A percentile compares a stretch with the other conserved stretches of the same genome.
Evolutionary conservation across 2,797 vertebrate genomes (phyloP).

Genomic region (Nannoperca obscura): DNA sequence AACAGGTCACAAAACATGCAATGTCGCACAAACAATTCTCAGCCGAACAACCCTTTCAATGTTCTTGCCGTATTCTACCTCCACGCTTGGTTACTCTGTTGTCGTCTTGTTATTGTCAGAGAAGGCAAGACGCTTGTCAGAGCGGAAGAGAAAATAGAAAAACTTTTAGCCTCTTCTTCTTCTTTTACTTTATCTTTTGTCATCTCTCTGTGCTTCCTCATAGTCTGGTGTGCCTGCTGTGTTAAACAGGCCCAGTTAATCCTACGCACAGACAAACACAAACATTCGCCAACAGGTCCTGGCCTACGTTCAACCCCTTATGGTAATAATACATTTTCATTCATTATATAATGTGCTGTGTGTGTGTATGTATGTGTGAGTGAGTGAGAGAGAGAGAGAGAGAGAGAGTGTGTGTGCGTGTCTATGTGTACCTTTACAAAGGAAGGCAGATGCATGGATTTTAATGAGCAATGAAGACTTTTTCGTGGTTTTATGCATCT

Average conservation of each 20-base stretch:
- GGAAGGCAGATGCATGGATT: not conserved
- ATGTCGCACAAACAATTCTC: conserved; percentile 4
- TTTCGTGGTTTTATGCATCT: conserved; percentile 6
- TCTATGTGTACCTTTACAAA: not conserved
- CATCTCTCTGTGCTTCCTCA: conserved; percentile 37
- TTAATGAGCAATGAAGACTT: conserved; percentile 1
- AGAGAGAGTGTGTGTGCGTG: not conserved
- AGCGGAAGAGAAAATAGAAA: conserved; percentile 51
- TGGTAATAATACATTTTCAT: conserved; percentile 35
- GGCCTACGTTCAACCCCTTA: conserved; percentile 30
- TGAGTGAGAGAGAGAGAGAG: no score
- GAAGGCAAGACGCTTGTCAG: conserved; percentile 41
- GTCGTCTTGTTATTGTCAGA: conserved; percentile 44
- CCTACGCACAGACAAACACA: conserved; percentile 39
- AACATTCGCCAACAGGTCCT: conserved; percentile 30
- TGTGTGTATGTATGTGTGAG: not conserved
- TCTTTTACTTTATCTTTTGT: conserved; percentile 32
- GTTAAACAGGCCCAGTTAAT: conserved; percentile 47
- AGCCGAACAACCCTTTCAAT: conserved; percentile 20
- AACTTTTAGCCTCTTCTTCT: conserved; percentile 23
- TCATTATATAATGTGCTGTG: conserved; percentile 9
- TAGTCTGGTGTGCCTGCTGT: conserved; percentile 38
- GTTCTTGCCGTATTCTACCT: conserved; percentile 40
- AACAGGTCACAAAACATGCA: conserved; percentile 22
- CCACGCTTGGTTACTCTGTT: conserved; percentile 29